Evolutionary conservation across 1,140 invertebrate genomes (phyloP), one percentile per base, ranked within the genome.

Genomic region (Coelopa frigida): DNA sequence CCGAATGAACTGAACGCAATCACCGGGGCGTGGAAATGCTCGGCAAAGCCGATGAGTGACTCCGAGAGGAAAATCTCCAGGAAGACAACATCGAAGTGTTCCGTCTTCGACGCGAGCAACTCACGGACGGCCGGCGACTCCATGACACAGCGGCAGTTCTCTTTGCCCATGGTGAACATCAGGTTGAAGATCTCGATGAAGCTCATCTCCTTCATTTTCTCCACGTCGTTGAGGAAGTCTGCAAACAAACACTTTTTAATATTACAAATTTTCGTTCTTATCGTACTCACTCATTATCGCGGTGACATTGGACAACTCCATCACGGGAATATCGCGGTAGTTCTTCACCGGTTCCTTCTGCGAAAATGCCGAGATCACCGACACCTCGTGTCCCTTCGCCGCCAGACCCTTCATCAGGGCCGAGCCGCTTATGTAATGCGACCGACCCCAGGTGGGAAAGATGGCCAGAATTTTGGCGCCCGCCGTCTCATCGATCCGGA

Each of bases 371-470:
- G 24, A 29, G 2, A 49, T 29, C 0, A 23, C 20, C 1, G 47
- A 43, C 5, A 49, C 40, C 17, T 44, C 8, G n/a, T 44, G 5
- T 6, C 23, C 6, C 17, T 61, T 68, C 3, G 38, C 54, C 0
- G 70, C 72, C 7, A 82, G 48, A 3, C 68, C 75, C 42, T 73
- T 74, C 52, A 77, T 70, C 32, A 81, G 35, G 0, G 66, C 60
- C 2, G 73, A 68, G 5, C 74, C 74, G 27, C 78, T 65, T 23
- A 72, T 61, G 26, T 72, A 76, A 50, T 81, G 80, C 20, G 79
- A 81, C n/a, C n/a, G n/a, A n/a, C n/a, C n/a, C n/a, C n/a, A n/a
- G n/a, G n/a, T n/a, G n/a, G n/a, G n/a, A n/a, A n/a, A n/a, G n/a
- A n/a, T n/a, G n/a, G n/a, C n/a, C n/a, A n/a, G n/a, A n/a, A n/a